Conservation (phyloP, 2,797 vertebrate genomes). For the Pseudopleuronectes americanus region DNA sequence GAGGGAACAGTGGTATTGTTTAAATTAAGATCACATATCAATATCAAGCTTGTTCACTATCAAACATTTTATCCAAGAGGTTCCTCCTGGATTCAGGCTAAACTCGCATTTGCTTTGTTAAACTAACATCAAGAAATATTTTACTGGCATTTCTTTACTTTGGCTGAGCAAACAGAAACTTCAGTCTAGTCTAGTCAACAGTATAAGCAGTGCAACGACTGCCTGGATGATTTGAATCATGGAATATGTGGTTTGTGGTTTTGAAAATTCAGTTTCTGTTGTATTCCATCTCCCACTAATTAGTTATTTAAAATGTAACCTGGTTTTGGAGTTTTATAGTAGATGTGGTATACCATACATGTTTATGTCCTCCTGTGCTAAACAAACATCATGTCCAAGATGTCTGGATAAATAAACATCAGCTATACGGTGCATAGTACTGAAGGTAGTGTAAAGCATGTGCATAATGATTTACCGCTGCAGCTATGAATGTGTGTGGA, state of each 20-base stretch:
- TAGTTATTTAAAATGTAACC: conserved; percentile 1
- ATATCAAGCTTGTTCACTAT: background rate
- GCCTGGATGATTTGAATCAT: background rate
- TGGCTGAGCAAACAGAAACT: background rate
- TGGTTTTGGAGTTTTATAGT: background rate
- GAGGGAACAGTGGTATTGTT: too few relatives aligned
- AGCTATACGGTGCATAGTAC: conserved; percentile 3
- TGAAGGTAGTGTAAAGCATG: conserved; percentile 41
- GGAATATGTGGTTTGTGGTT: conserved; percentile 1
- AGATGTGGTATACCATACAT: background rate
- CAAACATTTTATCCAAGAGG: background rate
- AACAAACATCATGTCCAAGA: conserved; percentile 2
- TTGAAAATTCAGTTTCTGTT: conserved; percentile 7
- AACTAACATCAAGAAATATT: background rate
- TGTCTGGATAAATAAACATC: background rate
- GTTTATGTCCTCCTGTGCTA: background rate
- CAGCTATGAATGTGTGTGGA: conserved; percentile 65
- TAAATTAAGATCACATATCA: background rate
- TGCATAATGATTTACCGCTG: conserved; percentile 59
- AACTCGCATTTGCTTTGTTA: background rate
- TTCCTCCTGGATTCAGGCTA: background rate
- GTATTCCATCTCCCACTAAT: conserved; percentile 17
- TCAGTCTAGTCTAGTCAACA: background rate
- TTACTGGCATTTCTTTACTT: background rate
- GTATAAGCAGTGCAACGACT: background rate